Conservation (phyloP, 1,140 invertebrate genomes). For the Drosophila neocordata region DNA sequence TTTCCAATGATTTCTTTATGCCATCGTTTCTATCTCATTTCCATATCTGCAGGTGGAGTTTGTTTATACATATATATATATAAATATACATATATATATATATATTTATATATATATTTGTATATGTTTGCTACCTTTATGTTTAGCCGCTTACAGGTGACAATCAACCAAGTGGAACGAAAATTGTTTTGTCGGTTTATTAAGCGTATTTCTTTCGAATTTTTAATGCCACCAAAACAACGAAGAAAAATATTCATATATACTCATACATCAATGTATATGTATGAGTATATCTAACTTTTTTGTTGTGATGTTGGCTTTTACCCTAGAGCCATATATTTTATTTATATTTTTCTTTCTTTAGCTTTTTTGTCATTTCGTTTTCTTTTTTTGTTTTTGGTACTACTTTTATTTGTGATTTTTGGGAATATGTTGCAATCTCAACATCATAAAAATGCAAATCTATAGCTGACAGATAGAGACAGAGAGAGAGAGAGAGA, state of each 20-base stretch:
- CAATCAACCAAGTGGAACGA: slow-evolving; percentile 35
- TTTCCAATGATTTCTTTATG: slow-evolving; percentile 8
- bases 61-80: too few relatives aligned
- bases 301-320: not conserved
- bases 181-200: slow-evolving; percentile 64
- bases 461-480: slow-evolving; percentile 11
- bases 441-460: slow-evolving; percentile 61
- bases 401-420: slow-evolving; percentile 8
- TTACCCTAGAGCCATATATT: slow-evolving; percentile 15
- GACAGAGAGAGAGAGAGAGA: not conserved
- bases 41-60: not conserved
- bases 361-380: slow-evolving; percentile 8
- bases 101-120: not conserved
- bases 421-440: slow-evolving; percentile 56
- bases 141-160: slow-evolving; percentile 37
- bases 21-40: not conserved
- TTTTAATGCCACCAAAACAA: slow-evolving; percentile 44
- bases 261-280: not conserved
- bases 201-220: slow-evolving; percentile 51
- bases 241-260: not conserved
- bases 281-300: not conserved
- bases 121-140: slow-evolving; percentile 2
- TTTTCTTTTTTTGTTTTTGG: slow-evolving; percentile 40
- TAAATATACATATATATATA: too few relatives aligned
- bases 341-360: slow-evolving; percentile 33